A percentile compares a stretch with the other conserved stretches of the same genome.
Evolutionary conservation across 2,797 vertebrate genomes (phyloP).

Genomic region (Clarias pachynema): DNA sequence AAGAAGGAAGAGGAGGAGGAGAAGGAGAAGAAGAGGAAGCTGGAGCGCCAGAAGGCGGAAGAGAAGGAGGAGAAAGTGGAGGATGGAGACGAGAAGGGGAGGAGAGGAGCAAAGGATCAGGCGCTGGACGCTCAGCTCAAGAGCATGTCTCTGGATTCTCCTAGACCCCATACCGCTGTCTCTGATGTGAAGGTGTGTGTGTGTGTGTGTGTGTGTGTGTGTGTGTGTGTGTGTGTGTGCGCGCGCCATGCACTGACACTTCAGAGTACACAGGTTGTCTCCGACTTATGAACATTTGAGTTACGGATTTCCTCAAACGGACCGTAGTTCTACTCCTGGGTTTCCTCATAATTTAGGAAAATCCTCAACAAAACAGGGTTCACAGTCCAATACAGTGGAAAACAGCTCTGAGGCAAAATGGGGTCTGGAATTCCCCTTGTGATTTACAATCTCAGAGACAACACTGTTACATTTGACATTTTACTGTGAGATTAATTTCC

Average conservation of each 20-base stretch:
- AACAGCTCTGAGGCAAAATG: no score
- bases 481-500: no score
- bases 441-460: no score
- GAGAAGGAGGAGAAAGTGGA: constrained; percentile 43
- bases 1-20: constrained; percentile 56
- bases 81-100: constrained; percentile 71
- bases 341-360: no score
- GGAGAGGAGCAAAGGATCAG: constrained; percentile 63
- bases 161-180: constrained; percentile 66
- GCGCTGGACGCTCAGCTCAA: constrained; percentile 68
- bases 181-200: constrained; percentile 72
- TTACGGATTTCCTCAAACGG: no score
- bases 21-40: constrained; percentile 68
- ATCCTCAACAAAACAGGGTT: no score
- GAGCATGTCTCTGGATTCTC: constrained; percentile 76
- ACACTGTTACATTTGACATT: no score
- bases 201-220: not conserved
- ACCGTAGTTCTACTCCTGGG: no score
- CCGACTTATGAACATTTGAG: no score
- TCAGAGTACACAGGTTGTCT: no score
- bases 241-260: not conserved
- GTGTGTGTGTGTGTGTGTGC: constrained; percentile 17
- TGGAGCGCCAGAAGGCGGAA: constrained; percentile 58
- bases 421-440: no score
- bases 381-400: no score